phyloP scores from a whole-genome alignment of 2,113 vertebrate genomes.

The Laticauda colubrina region DNA sequence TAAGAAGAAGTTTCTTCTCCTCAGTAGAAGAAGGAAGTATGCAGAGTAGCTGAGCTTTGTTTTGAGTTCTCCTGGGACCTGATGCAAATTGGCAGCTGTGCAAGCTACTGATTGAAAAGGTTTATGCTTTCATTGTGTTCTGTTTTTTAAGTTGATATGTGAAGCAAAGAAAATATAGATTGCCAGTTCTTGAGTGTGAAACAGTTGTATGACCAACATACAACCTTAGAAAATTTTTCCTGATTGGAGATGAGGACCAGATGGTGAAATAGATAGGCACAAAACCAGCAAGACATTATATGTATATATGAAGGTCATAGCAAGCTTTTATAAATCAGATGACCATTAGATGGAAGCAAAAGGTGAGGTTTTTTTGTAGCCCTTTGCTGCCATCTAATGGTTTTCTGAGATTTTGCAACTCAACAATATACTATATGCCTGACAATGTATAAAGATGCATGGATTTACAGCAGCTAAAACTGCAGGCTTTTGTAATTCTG shows the following conservation, averaged over 20 bases:
- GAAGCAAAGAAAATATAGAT: neutral
- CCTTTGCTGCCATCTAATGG: neutral
- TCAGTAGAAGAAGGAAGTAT: neutral
- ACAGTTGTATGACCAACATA: neutral
- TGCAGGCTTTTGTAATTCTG: neutral
- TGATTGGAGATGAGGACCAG: neutral
- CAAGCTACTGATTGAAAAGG: neutral
- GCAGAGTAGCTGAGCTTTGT: neutral
- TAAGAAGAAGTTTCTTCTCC: neutral
- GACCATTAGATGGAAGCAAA: neutral
- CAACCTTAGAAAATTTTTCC: neutral
- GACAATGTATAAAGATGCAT: neutral
- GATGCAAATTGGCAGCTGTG: neutral
- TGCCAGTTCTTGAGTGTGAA: neutral
- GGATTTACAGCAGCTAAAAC: neutral
- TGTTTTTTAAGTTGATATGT: neutral
- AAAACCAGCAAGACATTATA: neutral
- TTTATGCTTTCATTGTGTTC: neutral
- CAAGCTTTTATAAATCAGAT: neutral
- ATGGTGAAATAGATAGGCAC: neutral
- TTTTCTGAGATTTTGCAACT: neutral
- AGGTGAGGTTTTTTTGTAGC: neutral
- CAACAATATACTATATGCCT: neutral
- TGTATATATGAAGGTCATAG: neutral
- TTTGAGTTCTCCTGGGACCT: neutral